Percentiles rank a stretch among this genome's conserved stretches.
phyloP scores from a whole-genome alignment of 1,140 invertebrate species.

The Drosophila simulans region DNA sequence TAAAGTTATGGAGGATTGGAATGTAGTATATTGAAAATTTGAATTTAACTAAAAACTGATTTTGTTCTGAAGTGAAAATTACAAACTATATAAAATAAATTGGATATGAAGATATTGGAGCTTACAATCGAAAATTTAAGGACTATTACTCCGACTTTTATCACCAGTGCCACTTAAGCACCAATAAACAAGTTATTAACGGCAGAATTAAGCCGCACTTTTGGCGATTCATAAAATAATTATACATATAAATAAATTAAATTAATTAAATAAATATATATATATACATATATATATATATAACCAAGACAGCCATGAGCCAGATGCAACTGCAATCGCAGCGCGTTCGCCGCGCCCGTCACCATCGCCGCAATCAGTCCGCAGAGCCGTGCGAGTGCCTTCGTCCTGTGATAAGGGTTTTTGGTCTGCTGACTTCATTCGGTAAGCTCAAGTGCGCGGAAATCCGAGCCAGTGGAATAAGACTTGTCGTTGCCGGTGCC shows the following conservation, averaged over 20 bases:
- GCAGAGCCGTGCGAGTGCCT: conserved; percentile 78
- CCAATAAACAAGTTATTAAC: neutral
- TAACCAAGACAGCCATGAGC: conserved; percentile 40
- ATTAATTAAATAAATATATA: neutral
- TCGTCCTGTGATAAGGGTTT: conserved; percentile 81
- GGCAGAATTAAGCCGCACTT: neutral
- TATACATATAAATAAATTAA: neutral
- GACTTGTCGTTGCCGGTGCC: conserved; percentile 22
- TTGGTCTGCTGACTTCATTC: conserved; percentile 82
- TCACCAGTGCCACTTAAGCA: too few species aligned
- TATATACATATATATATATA: too few species aligned
- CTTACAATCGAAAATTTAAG: too few species aligned
- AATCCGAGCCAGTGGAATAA: conserved; percentile 52
- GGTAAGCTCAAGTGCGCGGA: conserved; percentile 66
- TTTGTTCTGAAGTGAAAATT: neutral
- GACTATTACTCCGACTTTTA: too few species aligned
- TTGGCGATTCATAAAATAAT: too few species aligned
- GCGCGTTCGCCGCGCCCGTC: conserved; percentile 50
- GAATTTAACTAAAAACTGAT: neutral
- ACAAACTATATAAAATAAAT: neutral
- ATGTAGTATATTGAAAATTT: neutral
- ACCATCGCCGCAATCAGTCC: conserved; percentile 66
- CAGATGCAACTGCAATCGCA: conserved; percentile 65
- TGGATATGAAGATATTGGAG: too few species aligned
- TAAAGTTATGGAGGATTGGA: neutral